Evolutionary conservation across 2,797 vertebrate genomes (phyloP), one percentile per base, ranked within the genome.

Genomic region (Neomorphus geoffroyi): DNA sequence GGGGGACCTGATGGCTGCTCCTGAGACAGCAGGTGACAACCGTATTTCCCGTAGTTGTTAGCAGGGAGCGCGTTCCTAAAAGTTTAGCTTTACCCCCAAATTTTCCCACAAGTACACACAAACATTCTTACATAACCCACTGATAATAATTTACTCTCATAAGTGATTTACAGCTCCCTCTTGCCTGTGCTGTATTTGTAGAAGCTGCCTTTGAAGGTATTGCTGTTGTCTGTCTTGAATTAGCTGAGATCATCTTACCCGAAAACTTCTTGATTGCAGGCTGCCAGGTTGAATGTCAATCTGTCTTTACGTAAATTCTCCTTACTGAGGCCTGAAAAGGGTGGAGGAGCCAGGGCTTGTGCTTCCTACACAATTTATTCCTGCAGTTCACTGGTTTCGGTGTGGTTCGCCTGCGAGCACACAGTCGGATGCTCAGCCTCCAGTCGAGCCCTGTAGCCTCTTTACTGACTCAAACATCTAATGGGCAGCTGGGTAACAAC

Each of bases 31-130:
- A 58, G 39, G 57, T 2, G 21, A 39, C 58, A 19, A 6, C 17
- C 3, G 0, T 1, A 28, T 50, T 46, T 65, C 66, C 62, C 33
- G 3, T 28, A 3, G 4, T 10, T 16, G 6, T 51, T n/a, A 15
- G 32, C 23, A 41, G 56, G 33, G 37, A 37, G 14, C 6, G 11
- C 1, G 27, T 32, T 80, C 13, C 28, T 33, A 3, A 64, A 39
- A 51, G 46, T 19, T 46, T 7, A 66, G 33, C 28, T n/a, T 22
- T 30, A 35, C 15, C 22, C 50, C 4, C 27, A 72, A 27, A 7
- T 9, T n/a, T 11, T 23, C 32, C 56, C 33, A 18, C 26, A 18
- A n/a, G 18, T 17, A 32, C 43, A 22, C 0, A 0, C 7, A 35
- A 39, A 5, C 50, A 4, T 85, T 75, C 17, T 37, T 18, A 7